These are phyloP conservation scores for Malurus splendens DNA, from an alignment of 2,797 vertebrate genomes.

Conservation along the genomic window DNA sequence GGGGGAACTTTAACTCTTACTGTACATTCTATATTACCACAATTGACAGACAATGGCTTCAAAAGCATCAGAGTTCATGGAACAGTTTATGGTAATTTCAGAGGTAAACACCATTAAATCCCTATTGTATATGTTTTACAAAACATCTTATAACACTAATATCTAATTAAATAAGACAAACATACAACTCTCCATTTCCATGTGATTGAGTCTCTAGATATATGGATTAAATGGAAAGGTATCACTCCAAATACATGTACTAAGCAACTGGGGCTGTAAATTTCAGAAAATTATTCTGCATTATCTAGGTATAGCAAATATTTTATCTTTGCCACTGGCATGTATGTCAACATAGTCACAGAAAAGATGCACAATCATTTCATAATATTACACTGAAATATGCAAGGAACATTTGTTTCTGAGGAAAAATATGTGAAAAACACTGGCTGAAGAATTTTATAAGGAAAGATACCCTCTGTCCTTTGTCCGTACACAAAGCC, in stretches of 20 bases:
- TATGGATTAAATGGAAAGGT: not conserved
- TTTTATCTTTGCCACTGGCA: not conserved
- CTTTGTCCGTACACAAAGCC: not conserved
- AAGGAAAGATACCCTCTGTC: not conserved
- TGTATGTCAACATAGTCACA: not conserved
- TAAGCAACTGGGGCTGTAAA: not conserved
- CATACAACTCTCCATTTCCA: not conserved
- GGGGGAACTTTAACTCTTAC: not conserved
- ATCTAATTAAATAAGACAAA: not conserved
- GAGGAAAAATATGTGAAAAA: not conserved
- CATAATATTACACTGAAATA: not conserved
- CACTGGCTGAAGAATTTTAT: not conserved
- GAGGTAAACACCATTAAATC: not conserved
- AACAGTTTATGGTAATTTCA: not conserved
- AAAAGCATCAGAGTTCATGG: not conserved
- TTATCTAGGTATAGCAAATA: not conserved
- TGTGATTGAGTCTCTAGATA: not conserved
- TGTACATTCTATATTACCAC: not conserved
- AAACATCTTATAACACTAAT: not conserved
- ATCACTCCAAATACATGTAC: rapidly evolving
- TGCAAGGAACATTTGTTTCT: not conserved
- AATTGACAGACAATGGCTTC: not conserved
- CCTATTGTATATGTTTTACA: not conserved
- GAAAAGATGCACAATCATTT: not conserved
- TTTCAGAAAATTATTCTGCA: not conserved